Evolutionary conservation across 2,797 vertebrate genomes (phyloP).

Genomic region (Ptychadena robeensis): DNA sequence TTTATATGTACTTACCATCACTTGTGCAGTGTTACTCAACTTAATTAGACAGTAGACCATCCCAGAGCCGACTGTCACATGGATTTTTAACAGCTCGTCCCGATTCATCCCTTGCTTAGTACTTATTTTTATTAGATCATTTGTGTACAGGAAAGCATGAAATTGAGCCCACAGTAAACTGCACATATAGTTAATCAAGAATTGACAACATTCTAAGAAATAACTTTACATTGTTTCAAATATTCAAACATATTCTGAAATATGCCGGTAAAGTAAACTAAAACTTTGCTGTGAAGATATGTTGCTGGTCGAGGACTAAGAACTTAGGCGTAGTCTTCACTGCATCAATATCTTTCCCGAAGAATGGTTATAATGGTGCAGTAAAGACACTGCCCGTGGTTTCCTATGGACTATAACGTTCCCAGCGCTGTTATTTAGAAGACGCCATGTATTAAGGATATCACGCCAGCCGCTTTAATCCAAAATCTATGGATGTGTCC

Average conservation of each 20-base stretch:
- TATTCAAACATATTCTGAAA: not conserved
- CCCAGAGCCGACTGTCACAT: not conserved
- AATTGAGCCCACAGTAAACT: not conserved
- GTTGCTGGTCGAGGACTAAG: too few species aligned
- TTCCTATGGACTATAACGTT: too few species aligned
- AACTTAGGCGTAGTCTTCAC: too few species aligned
- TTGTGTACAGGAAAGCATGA: not conserved
- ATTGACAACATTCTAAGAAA: not conserved
- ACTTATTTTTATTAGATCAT: not conserved
- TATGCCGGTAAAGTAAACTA: not conserved
- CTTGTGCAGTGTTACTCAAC: slow-evolving; percentile 71
- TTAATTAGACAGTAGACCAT: slow-evolving; percentile 68
- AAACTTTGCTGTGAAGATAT: too few species aligned
- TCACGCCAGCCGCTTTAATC: too few species aligned
- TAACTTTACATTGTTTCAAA: not conserved
- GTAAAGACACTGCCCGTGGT: too few species aligned
- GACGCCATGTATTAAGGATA: too few species aligned
- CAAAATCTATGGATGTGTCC: too few species aligned
- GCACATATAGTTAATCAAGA: not conserved
- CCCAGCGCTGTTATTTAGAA: too few species aligned
- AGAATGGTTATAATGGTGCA: too few species aligned
- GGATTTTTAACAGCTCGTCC: not conserved
- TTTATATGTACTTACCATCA: slow-evolving; percentile 71
- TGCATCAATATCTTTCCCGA: too few species aligned
- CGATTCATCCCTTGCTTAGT: not conserved